Conservation (phyloP, 2,888 invertebrate species). For the Nomada ruficornis region DNA sequence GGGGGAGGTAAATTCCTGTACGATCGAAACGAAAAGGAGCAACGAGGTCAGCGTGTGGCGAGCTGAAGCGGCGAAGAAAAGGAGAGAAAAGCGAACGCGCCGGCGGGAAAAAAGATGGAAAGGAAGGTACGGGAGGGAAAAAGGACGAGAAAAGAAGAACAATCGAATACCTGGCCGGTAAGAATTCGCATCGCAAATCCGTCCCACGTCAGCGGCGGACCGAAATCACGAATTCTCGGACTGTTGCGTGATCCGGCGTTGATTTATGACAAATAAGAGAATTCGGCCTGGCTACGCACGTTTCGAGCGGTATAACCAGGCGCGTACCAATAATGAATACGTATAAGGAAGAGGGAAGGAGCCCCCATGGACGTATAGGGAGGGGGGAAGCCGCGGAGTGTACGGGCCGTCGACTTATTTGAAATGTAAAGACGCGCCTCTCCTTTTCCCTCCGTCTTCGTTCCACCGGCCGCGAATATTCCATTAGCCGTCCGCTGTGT, state of each 20-base stretch:
- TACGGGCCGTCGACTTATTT: slow-evolving; percentile 80
- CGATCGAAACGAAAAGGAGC: slow-evolving; percentile 32
- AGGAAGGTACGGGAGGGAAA: not conserved
- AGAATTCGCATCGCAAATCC: slow-evolving; percentile 68
- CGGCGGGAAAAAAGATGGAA: not conserved
- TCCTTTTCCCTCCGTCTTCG: slow-evolving; percentile 35
- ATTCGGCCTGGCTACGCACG: slow-evolving; percentile 75
- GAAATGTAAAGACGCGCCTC: slow-evolving; percentile 80
- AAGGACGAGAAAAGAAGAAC: slow-evolving; percentile 30
- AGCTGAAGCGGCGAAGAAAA: not conserved
- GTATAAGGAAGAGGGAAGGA: slow-evolving; percentile 77
- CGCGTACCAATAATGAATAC: slow-evolving; percentile 82
- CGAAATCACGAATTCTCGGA: slow-evolving; percentile 73
- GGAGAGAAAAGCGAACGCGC: not conserved
- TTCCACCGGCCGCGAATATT: slow-evolving; percentile 64
- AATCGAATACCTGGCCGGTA: slow-evolving; percentile 61
- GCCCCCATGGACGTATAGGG: slow-evolving; percentile 34
- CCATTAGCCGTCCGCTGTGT: slow-evolving; percentile 61
- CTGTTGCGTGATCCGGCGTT: slow-evolving; percentile 73
- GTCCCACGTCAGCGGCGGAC: slow-evolving; percentile 59
- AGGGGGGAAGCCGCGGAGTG: slow-evolving; percentile 49
- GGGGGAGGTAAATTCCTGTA: slow-evolving; percentile 16
- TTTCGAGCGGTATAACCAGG: slow-evolving; percentile 77
- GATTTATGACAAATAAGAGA: slow-evolving; percentile 81
- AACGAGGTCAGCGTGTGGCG: not conserved